Conservation (phyloP, 2,888 invertebrate species). For the Patella depressa region DNA sequence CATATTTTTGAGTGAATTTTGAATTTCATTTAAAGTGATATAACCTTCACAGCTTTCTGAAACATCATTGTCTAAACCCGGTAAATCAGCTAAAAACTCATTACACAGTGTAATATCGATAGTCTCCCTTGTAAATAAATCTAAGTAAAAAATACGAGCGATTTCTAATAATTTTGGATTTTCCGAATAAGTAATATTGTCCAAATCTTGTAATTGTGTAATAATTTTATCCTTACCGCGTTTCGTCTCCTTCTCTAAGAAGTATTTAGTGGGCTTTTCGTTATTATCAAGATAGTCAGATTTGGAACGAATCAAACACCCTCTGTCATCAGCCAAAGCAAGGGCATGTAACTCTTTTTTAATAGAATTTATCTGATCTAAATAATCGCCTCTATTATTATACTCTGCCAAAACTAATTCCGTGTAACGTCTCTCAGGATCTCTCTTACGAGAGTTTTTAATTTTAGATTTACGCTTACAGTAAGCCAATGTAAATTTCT, state of each 20-base stretch:
- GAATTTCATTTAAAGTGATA: slow-evolving; percentile 17
- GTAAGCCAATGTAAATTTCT: slow-evolving; percentile 2
- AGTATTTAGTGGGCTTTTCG: slow-evolving; percentile 13
- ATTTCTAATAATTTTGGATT: slow-evolving; percentile 14
- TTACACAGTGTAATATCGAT: slow-evolving; percentile 18
- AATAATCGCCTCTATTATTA: slow-evolving; percentile 17
- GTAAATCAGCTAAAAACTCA: slow-evolving; percentile 18
- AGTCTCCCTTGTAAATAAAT: slow-evolving; percentile 19
- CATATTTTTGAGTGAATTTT: slow-evolving; percentile 26
- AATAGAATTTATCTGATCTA: not conserved
- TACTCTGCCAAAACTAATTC: slow-evolving; percentile 2
- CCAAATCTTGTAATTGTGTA: slow-evolving; percentile 3
- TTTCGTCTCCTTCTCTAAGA: slow-evolving; percentile 20
- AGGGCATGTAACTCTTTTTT: slow-evolving; percentile 1
- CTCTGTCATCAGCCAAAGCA: not conserved
- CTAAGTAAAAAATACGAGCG: slow-evolving; percentile 14
- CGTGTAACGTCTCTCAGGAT: not conserved
- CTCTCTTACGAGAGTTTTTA: not conserved
- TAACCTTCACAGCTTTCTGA: slow-evolving; percentile 11
- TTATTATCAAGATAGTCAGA: slow-evolving; percentile 8
- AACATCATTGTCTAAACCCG: slow-evolving; percentile 7
- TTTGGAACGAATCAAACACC: not conserved
- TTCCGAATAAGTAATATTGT: not conserved
- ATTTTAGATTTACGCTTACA: not conserved
- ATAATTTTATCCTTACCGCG: slow-evolving; percentile 20